phyloP scores from a whole-genome alignment of 1,140 invertebrate species.

The Cydia fagiglandana region DNA sequence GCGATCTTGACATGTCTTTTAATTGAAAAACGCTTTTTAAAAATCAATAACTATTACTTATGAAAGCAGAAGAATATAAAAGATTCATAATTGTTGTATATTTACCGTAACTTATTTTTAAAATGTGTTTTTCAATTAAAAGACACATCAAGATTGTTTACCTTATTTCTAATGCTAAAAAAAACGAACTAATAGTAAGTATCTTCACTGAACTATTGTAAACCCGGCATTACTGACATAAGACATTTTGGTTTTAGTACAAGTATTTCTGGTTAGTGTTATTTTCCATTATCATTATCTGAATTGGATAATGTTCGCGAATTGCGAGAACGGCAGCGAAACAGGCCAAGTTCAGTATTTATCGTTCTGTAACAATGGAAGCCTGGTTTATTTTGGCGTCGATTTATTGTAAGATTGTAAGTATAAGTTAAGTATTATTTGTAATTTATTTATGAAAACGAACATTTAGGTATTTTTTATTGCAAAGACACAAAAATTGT shows the following conservation, averaged over 20 bases:
- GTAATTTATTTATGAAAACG: too few species aligned
- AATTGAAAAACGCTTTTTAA: too few species aligned
- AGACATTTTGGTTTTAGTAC: not conserved
- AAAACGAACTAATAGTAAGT: not conserved
- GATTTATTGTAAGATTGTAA: not conserved
- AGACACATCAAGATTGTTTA: too few species aligned
- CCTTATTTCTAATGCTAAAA: too few species aligned
- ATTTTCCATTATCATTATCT: slow-evolving; percentile 3
- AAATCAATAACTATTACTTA: too few species aligned
- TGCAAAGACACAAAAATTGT: too few species aligned
- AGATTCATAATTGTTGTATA: too few species aligned
- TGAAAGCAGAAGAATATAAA: too few species aligned
- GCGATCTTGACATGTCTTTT: too few species aligned
- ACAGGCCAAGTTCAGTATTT: not conserved
- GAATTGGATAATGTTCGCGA: slow-evolving; percentile 2
- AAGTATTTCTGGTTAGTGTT: not conserved
- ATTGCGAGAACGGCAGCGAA: not conserved
- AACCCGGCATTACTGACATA: not conserved
- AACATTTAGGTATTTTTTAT: too few species aligned
- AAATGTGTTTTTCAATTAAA: too few species aligned
- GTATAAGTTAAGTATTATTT: not conserved
- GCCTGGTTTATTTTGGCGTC: not conserved
- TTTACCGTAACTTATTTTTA: too few species aligned
- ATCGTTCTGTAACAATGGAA: not conserved
- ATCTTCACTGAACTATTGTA: not conserved